Conservation (phyloP, 2,797 vertebrate genomes). For the Arctocebus calabarensis region DNA sequence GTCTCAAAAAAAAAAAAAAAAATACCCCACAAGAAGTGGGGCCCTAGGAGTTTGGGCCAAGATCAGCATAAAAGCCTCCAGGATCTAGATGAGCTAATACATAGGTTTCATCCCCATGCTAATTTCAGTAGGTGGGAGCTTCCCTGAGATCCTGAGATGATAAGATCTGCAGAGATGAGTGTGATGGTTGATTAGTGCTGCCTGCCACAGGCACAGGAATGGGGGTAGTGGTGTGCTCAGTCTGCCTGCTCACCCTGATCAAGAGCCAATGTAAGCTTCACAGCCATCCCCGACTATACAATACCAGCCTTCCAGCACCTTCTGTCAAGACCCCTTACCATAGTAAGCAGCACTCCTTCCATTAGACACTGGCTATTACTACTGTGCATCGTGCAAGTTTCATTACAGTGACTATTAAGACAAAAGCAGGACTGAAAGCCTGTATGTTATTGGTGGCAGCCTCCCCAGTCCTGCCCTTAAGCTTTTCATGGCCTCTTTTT, state of each 20-base stretch:
- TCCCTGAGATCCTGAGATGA: neutral
- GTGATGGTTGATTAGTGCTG: neutral
- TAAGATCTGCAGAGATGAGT: neutral
- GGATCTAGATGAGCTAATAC: neutral
- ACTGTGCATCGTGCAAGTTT: constrained; percentile 80
- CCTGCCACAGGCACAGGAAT: neutral
- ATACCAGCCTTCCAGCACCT: constrained; percentile 1
- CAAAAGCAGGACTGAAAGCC: constrained; percentile 83
- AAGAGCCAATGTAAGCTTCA: neutral
- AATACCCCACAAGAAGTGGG: neutral
- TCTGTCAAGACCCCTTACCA: constrained; percentile 62
- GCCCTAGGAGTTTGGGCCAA: neutral
- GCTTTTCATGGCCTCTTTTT: constrained; percentile 46
- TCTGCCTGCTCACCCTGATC: neutral
- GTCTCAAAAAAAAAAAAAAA: no score
- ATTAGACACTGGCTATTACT: constrained; percentile 71
- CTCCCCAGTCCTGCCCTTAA: constrained; percentile 76
- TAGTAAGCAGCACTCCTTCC: constrained; percentile 75
- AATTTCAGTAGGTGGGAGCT: neutral
- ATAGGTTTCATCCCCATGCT: neutral
- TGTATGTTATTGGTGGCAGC: constrained; percentile 79
- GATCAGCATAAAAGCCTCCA: neutral
- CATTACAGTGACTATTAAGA: constrained; percentile 83
- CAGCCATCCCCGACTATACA: neutral
- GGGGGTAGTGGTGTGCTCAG: neutral